Base-by-base conservation (phyloP, 2,888 invertebrate species). In the Drosophila formosana region DNA sequence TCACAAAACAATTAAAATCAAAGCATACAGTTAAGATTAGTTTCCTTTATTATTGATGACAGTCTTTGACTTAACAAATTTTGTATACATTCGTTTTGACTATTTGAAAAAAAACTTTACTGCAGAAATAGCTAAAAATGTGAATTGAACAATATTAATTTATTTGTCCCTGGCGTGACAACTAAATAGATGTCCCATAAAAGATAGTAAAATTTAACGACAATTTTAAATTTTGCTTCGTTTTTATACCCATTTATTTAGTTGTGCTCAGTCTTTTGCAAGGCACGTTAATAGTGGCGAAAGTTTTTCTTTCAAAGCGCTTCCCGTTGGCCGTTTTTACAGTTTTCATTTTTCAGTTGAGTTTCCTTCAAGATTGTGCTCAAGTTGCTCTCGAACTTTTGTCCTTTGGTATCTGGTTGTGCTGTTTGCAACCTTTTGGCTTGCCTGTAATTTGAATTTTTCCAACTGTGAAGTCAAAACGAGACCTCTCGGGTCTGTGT, bases 371-470 rank as follows among this genome's bases (percentile, higher is more conserved):
- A 50, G 57, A 57, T 28, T 47, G 43, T 13, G 53, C 80, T 80
- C 75, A 62, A 82, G 81, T 78, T 75, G 70, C 69, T 68, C 74
- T 71, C 61, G 58, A 78, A 81, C 72, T 79, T 81, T 78, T 73
- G 66, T 72, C 72, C 73, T 75, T 73, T 67, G 72, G 51, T 61
- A 46, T 34, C 65, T 69, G 41, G 57, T 67, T 66, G 60, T 62
- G 58, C 52, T 50, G 56, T 60, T 68, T 26, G 23, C 71, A 72
- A 65, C 75, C 73, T 79, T 71, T 81, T 72, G 64, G 64, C 72
- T 75, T 66, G 67, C 47, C 73, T 72, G 86, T 83, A 83, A 83
- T 83, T 86, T 83, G 86, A 83, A 83, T 87, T 75, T 84, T 73
- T 77, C 77, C 69, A 81, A 81, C 79, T 86, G 86, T 82, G 71